Evolutionary conservation across 1,140 invertebrate species (phyloP), one percentile per base, ranked within the genome.

Genomic region (Drosophila malerkotliana): DNA sequence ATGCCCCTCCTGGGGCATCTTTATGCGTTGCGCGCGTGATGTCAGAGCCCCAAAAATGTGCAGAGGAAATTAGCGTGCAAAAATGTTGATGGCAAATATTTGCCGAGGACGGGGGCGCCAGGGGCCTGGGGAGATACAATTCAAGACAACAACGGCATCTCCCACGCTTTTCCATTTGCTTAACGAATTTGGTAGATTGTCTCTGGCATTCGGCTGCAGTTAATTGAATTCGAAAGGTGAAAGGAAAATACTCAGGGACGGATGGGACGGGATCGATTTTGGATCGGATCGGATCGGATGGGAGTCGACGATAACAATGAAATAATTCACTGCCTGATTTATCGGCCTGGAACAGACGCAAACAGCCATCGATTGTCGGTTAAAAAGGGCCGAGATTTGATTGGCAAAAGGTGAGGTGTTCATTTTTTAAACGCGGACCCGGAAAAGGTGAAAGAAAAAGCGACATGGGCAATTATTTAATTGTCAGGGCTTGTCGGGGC

Each of bases 141-240:
- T 37, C 8, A n/a, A 58, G 26, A 14, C 53, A 32, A 32, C 28
- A 45, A 21, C 30, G 39, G 24, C 72, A 71, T 24, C 51, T 88
- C 83, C 83, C 83, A 88, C 83, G 79, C 83, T 88, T 77, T 63
- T 69, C 79, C 78, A 79, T 88, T 88, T 87, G 84, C 61, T 76
- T 83, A 79, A 78, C 79, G 79, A 88, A 79, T 88, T 88, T 87
- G 51, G 67, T 64, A 76, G 83, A 88, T 88, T 88, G 83, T 77
- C 83, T 82, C 79, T 72, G 71, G 55, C 75, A 85, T 81, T 87
- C 66, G 79, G 64, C 72, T 88, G 83, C 83, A 88, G 83, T 88
- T 88, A 88, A 88, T 88, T 88, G 83, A 88, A 88, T 83, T 88
- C 72, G 83, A 88, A 88, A 88, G 83, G 83, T 88, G 83, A 88